phyloP scores from a whole-genome alignment of 1,140 invertebrate genomes.

The Schlechtendalia chinensis region DNA sequence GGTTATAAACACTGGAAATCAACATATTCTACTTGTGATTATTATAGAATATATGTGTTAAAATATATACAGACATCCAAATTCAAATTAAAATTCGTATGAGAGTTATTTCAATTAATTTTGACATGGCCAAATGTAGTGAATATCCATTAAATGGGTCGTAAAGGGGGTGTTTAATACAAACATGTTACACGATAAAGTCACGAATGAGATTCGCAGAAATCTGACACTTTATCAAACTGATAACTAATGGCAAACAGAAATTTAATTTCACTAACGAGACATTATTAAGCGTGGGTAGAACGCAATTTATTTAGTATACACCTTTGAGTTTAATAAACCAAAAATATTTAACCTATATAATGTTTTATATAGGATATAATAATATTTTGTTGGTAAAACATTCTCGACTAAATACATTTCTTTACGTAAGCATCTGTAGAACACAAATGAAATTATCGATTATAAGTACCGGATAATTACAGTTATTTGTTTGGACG shows the following conservation, averaged over 20 bases:
- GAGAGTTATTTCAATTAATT: background rate
- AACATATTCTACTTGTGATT: background rate
- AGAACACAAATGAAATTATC: background rate
- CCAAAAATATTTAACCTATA: constrained; percentile 12
- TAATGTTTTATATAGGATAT: background rate
- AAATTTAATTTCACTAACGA: constrained; percentile 26
- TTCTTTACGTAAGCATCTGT: no score
- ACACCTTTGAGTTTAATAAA: background rate
- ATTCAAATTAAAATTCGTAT: background rate
- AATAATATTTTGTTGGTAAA: background rate
- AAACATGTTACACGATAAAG: constrained; percentile 12
- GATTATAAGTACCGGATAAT: no score
- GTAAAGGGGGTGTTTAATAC: constrained; percentile 2
- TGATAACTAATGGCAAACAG: constrained; percentile 20
- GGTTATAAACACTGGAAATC: no score
- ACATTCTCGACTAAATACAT: no score
- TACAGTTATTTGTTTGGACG: no score
- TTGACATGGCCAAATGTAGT: background rate
- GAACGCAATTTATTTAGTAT: constrained; percentile 2
- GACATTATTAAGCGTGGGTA: constrained; percentile 15
- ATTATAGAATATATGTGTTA: background rate
- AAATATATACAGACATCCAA: background rate
- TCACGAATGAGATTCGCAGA: constrained; percentile 23
- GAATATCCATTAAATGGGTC: background rate
- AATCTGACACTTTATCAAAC: constrained; percentile 22